Evolutionary conservation across 2,113 vertebrate genomes (phyloP), one percentile per base, ranked within the genome.

Genomic region (Ciconia stormi): DNA sequence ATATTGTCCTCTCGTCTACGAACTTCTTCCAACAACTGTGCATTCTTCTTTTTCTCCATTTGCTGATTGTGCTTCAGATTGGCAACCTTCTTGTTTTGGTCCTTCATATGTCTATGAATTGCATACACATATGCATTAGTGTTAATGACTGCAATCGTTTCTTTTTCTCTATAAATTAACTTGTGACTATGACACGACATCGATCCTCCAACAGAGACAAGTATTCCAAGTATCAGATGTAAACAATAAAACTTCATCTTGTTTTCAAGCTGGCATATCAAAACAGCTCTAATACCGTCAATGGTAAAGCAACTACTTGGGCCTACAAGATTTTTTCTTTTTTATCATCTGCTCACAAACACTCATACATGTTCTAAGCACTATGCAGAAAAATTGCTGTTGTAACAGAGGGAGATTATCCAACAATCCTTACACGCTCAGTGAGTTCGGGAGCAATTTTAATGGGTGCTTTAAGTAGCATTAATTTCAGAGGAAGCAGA

Each of bases 81-180:
- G 80, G 99, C 98, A 96, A 98, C 98, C 91, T 99, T 99, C 97
- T 99, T 99, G 92, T 97, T 98, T 97, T 99, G 99, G 92, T 99
- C 99, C 93, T 99, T 99, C 97, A 99, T 98, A 93, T 99, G 98
- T 98, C 99, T 99, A 97, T 92, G 95, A 97, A 98, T 97, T 91
- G 89, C 40, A 95, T 50, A 91, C 55, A 96, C 21, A 97, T 17
- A 36, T 3, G 9, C 38, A 38, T 95, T 86, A 91, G 49, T 55
- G n/a, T 73, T 81, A 90, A 61, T 65, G 36, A 76, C 23, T 86
- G 32, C n/a, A 90, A 61, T 58, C 26, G 44, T 22, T 58, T 53
- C 22, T 70, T n/a, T 69, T 55, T 70, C 38, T 53, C 32, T 5
- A 47, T 18, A 93, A 47, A 79, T 50, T 82, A 71, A 82, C 47